Conservation (phyloP, 2,113 vertebrate species). For the Labeo rohita region DNA sequence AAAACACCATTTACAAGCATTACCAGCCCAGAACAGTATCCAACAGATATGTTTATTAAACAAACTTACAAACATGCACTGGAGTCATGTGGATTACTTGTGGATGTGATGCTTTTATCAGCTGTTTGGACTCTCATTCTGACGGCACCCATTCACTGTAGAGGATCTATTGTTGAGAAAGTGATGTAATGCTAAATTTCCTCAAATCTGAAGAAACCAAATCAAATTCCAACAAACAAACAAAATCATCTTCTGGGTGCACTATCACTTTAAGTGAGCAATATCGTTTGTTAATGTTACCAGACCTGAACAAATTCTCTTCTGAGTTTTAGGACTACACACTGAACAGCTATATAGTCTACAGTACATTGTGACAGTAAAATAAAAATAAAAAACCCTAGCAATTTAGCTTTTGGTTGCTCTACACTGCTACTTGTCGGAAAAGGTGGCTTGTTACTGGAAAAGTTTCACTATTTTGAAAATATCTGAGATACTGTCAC, state of each 20-base stretch:
- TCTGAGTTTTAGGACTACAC: neutral
- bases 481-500: neutral
- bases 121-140: too few relatives aligned
- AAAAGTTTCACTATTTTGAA: neutral
- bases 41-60: too few relatives aligned
- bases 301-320: neutral
- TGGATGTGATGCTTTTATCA: too few relatives aligned
- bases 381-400: neutral
- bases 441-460: constrained; percentile 9
- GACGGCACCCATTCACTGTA: too few relatives aligned
- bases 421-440: neutral
- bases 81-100: too few relatives aligned
- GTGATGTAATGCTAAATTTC: too few relatives aligned
- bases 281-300: neutral
- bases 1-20: too few relatives aligned
- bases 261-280: neutral
- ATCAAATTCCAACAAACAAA: too few relatives aligned
- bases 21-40: too few relatives aligned
- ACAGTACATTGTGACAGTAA: neutral
- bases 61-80: too few relatives aligned
- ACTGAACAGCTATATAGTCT: neutral
- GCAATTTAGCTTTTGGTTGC: neutral
- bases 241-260: neutral
- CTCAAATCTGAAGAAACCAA: too few relatives aligned
- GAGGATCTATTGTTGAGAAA: too few relatives aligned